phyloP scores from a whole-genome alignment of 2,113 vertebrate genomes.

The Setophaga kirtlandii region DNA sequence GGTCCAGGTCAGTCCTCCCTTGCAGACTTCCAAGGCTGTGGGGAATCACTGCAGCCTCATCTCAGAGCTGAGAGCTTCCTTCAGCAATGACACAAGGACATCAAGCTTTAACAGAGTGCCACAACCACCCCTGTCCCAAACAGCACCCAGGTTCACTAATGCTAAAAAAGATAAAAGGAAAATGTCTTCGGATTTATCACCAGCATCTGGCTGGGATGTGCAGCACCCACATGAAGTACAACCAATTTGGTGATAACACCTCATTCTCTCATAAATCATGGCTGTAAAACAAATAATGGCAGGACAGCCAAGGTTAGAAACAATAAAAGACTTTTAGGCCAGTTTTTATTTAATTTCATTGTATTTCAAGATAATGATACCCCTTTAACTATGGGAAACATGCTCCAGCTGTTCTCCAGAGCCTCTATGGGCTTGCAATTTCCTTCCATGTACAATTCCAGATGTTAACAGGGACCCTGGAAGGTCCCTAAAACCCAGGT shows the following conservation, averaged over 20 bases:
- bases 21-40: background rate
- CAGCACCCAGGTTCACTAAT: background rate
- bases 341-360: constrained; percentile 32
- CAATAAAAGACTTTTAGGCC: background rate
- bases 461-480: constrained; percentile 9
- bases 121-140: background rate
- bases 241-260: background rate
- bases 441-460: constrained; percentile 39
- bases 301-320: constrained; percentile 20
- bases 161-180: background rate
- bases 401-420: constrained; percentile 44
- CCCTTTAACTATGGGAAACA: background rate
- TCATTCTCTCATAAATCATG: background rate
- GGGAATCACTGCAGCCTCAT: background rate
- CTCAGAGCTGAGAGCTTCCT: background rate
- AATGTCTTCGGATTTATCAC: background rate
- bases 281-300: background rate
- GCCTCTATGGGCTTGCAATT: background rate
- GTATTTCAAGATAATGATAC: constrained; percentile 29
- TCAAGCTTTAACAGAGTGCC: background rate
- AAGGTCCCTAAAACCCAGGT: background rate
- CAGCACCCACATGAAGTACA: background rate
- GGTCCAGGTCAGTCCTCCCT: background rate
- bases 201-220: background rate
- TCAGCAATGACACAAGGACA: fast-evolving